A percentile compares a stretch with the other conserved stretches of the same genome.
These are phyloP conservation scores for Rhinophrynus dorsalis DNA, from an alignment of 2,797 vertebrate species.

Conservation along the genomic window DNA sequence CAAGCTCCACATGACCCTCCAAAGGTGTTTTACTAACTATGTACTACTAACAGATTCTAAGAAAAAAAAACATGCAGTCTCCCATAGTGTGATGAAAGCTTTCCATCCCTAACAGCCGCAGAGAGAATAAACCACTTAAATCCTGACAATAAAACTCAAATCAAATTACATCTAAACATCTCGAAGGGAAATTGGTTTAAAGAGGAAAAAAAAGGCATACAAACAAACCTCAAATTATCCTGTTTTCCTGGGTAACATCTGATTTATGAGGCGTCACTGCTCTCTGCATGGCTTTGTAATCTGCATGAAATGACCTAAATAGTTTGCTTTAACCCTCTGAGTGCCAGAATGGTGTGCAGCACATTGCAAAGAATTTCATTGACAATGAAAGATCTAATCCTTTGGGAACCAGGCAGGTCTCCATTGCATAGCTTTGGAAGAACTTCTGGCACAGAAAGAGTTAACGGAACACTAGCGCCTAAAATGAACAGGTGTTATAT, in stretches of 20 bases:
- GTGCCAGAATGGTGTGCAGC: neutral
- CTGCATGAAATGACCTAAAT: conserved; percentile 44
- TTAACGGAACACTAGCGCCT: too few species aligned
- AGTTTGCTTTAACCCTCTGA: conserved; percentile 19
- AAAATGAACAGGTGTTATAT: too few species aligned
- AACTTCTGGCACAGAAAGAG: too few species aligned
- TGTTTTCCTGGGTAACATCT: conserved; percentile 43
- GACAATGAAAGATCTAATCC: too few species aligned
- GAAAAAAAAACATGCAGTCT: conserved; percentile 19
- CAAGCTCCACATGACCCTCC: too few species aligned
- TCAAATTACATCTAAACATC: conserved; percentile 51
- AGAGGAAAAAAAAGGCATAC: conserved; percentile 32
- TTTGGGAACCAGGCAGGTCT: too few species aligned
- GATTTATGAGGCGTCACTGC: conserved; percentile 32
- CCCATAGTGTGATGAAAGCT: conserved; percentile 8
- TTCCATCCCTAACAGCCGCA: conserved; percentile 32
- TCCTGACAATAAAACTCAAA: conserved; percentile 51
- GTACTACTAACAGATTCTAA: conserved; percentile 5
- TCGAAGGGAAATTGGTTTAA: conserved; percentile 50
- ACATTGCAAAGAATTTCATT: too few species aligned
- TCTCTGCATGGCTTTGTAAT: conserved; percentile 34
- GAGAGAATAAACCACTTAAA: conserved; percentile 49
- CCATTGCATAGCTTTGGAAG: too few species aligned
- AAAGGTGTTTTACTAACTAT: neutral
- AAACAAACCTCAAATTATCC: conserved; percentile 49